Conservation (phyloP, 1,140 invertebrate species). For the Drosophila varians region DNA sequence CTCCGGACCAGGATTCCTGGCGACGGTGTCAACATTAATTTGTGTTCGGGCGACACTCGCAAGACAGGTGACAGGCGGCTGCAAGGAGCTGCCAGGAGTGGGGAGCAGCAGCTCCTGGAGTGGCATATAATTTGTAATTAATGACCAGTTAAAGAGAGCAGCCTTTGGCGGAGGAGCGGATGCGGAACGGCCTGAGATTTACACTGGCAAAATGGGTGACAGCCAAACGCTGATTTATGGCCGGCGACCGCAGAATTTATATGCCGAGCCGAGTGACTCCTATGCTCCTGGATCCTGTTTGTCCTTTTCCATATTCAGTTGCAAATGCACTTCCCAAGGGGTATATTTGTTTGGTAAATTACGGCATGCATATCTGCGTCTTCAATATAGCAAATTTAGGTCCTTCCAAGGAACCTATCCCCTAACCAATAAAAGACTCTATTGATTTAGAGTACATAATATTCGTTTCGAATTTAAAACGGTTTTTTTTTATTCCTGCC, state of each 20-base stretch:
- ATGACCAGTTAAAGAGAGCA: conserved; percentile 76
- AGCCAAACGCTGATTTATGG: conserved; percentile 82
- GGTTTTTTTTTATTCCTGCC: conserved; percentile 32
- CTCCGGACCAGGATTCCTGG: conserved; percentile 4
- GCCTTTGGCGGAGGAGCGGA: conserved; percentile 13
- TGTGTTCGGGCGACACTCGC: conserved; percentile 70
- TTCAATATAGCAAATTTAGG: too few species aligned
- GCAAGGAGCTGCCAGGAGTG: conserved; percentile 8
- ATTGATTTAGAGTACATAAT: conserved; percentile 21
- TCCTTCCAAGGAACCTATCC: too few species aligned
- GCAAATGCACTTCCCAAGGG: conserved; percentile 17
- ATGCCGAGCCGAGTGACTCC: conserved; percentile 65
- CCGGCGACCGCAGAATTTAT: conserved; percentile 79
- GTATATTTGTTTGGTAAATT: conserved; percentile 14
- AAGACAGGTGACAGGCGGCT: conserved; percentile 64
- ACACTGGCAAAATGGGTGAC: conserved; percentile 68
- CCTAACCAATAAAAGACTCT: too few species aligned
- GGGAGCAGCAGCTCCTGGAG: conserved; percentile 22
- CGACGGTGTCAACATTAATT: conserved; percentile 73
- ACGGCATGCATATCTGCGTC: too few species aligned
- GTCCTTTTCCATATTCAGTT: conserved; percentile 65
- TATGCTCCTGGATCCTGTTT: conserved; percentile 35
- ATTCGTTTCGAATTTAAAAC: conserved; percentile 13
- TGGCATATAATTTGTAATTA: conserved; percentile 80
- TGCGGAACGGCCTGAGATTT: conserved; percentile 56